Evolutionary conservation across 2,888 invertebrate genomes (phyloP).

Genomic region (Limnephilus auricula): DNA sequence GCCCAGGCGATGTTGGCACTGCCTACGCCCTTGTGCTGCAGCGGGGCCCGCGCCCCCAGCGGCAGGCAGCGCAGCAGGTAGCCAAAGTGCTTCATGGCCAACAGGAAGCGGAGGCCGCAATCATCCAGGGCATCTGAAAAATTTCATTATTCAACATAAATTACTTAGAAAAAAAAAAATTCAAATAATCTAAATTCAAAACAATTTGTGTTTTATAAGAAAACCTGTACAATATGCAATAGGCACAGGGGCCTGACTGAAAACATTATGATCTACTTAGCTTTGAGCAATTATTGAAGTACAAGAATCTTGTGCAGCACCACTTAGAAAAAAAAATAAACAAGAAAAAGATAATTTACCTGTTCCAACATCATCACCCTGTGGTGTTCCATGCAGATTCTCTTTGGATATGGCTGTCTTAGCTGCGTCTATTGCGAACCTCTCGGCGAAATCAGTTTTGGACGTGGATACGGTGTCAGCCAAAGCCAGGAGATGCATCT

Average conservation of each 20-base stretch:
- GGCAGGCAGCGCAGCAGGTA: conserved; percentile 96
- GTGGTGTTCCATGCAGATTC: conserved; percentile 77
- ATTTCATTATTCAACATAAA: background rate
- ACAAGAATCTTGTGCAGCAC: background rate
- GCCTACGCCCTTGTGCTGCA: conserved; percentile 92
- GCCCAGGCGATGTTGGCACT: conserved; percentile 98
- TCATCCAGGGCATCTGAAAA: conserved; percentile 91
- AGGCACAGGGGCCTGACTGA: no score
- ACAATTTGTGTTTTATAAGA: background rate
- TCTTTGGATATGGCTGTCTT: conserved; percentile 83
- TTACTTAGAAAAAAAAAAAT: no score
- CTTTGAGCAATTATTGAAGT: background rate
- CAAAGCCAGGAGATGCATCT: conserved; percentile 99
- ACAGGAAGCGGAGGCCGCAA: conserved; percentile 95
- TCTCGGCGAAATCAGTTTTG: conserved; percentile 91
- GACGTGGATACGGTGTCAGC: conserved; percentile 98
- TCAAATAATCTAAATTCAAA: background rate
- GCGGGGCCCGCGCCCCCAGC: conserved; percentile 89
- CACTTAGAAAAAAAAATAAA: background rate
- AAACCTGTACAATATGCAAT: background rate
- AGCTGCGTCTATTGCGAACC: conserved; percentile 83
- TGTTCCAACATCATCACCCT: conserved; percentile 78
- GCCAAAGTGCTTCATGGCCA: conserved; percentile 98
- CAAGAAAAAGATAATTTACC: conserved; percentile 64
- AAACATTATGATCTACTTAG: background rate